Evolutionary conservation across 2,797 vertebrate species (phyloP).

Genomic region (Odontamblyopus lacepedii): DNA sequence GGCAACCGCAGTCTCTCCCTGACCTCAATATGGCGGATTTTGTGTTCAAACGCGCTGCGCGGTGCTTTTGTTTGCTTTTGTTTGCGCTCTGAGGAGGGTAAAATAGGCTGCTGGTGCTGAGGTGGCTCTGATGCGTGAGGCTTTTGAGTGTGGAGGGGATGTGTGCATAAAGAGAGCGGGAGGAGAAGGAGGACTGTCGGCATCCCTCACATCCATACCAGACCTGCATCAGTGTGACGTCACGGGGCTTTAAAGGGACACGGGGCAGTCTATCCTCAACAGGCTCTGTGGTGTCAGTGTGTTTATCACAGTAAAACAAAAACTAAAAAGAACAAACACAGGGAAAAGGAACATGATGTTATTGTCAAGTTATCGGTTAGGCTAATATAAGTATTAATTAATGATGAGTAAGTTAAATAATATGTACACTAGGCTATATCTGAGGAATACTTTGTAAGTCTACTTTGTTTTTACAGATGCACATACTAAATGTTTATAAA

Average conservation of each 20-base stretch:
- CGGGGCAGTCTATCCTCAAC: background rate
- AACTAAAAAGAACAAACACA: too few relatives aligned
- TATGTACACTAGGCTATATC: too few relatives aligned
- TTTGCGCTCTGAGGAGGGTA: too few relatives aligned
- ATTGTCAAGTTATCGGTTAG: too few relatives aligned
- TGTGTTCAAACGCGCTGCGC: background rate
- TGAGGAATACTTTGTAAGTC: too few relatives aligned
- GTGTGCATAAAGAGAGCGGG: background rate
- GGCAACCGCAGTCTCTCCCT: slow-evolving; percentile 72
- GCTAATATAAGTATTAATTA: too few relatives aligned
- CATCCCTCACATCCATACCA: slow-evolving; percentile 53
- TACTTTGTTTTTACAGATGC: too few relatives aligned
- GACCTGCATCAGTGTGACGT: slow-evolving; percentile 81
- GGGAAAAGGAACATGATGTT: too few relatives aligned
- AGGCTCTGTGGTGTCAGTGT: background rate
- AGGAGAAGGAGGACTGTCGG: slow-evolving; percentile 30
- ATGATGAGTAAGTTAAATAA: too few relatives aligned
- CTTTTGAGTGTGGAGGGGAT: background rate
- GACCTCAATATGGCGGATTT: slow-evolving; percentile 69
- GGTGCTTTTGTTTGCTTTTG: too few relatives aligned
- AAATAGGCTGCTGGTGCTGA: background rate
- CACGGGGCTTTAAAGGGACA: slow-evolving; percentile 76
- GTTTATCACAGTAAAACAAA: background rate
- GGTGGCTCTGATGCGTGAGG: background rate
- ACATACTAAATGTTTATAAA: too few relatives aligned